Evolutionary conservation across 2,888 invertebrate species (phyloP).

Genomic region (Allolobophora icterica): DNA sequence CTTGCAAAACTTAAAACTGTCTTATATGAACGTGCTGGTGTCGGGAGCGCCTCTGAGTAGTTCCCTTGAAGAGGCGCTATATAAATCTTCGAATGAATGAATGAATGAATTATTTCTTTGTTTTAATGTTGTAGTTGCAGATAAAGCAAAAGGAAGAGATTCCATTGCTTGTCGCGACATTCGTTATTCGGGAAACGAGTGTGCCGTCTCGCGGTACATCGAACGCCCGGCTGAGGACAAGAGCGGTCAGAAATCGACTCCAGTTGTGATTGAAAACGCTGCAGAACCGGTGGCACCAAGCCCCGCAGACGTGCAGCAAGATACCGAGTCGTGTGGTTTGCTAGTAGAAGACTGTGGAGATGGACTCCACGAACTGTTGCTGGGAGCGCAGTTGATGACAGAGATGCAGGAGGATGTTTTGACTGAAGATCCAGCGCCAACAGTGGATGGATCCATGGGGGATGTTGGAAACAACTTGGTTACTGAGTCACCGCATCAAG

Average conservation of each 20-base stretch:
- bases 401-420: background rate
- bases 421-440: background rate
- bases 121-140: slow-evolving; percentile 9
- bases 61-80: too few relatives aligned
- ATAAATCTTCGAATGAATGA: too few relatives aligned
- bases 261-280: background rate
- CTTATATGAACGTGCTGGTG: too few relatives aligned
- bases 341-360: too few relatives aligned
- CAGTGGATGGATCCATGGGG: background rate
- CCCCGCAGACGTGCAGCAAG: background rate
- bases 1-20: too few relatives aligned
- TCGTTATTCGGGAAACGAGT: background rate
- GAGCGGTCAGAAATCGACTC: background rate
- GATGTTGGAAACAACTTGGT: background rate
- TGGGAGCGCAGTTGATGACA: background rate
- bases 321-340: background rate
- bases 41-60: too few relatives aligned
- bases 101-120: too few relatives aligned
- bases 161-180: slow-evolving; percentile 23
- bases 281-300: background rate
- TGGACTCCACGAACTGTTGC: background rate
- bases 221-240: background rate
- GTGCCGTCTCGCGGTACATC: background rate
- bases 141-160: background rate
- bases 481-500: background rate